Evolutionary conservation across 35 echinoderm and acorn worm genomes (phyloP), one percentile per base, ranked within the genome.

Genomic region (Ophioderma brevispina): DNA sequence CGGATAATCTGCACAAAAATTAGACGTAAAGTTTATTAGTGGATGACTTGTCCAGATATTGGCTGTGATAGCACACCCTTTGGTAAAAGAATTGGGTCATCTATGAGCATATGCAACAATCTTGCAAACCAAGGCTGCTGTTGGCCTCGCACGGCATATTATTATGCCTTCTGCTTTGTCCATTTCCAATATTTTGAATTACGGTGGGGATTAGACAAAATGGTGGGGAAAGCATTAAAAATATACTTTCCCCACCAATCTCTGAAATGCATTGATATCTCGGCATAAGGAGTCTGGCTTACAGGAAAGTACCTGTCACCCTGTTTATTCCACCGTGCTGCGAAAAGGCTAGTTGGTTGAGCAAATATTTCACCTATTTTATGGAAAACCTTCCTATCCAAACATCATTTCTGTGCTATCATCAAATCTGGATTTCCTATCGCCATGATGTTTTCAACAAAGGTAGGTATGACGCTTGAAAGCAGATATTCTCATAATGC

Each of bases 281-380:
- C 59, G 37, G 91, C 91, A 30, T 64, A 31, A n/a, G n/a, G 92
- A 92, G 80, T 97, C 88, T 32, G 91, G 91, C 78, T 84, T 84
- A 92, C 96, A 98, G 42, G 96, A 97, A n/a, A 85, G 80, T n/a
- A n/a, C n/a, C 88, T 94, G 64, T 49, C 19, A n/a, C 19, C 19
- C 31, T 94, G 13, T 85, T 94, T 39, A 76, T 79, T 94, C 91
- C 33, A 94, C 28, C 92, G 28, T 0, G 92, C 87, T 33, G 88
- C 95, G 88, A 97, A 96, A 96, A 42, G 78, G 93, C 87, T 85
- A 38, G 85, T 77, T 32, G 91, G 91, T 39, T 0, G 75, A 97
- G 3, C 37, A 25, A 8, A n/a, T n/a, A n/a, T 34, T 31, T 55
- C 56, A 38, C 80, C 91, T 88, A 39, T 79, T 34, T 35, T 81